A percentile compares a stretch with the other conserved stretches of the same genome.
phyloP scores from a whole-genome alignment of 2,113 vertebrate genomes.

The Myrmecophaga tridactyla region DNA sequence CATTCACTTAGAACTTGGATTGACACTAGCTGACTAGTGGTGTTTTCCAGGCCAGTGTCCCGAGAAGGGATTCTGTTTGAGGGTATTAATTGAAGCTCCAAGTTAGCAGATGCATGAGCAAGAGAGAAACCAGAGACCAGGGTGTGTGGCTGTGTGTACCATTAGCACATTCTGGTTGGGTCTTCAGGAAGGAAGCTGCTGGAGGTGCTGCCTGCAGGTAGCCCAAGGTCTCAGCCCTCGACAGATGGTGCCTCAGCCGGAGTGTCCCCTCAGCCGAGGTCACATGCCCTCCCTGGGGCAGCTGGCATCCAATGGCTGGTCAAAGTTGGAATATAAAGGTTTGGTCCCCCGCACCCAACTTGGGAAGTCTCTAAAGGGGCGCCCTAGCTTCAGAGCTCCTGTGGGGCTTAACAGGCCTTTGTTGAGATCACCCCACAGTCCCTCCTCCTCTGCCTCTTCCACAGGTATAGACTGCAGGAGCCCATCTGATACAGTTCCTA shows the following conservation, averaged over 20 bases:
- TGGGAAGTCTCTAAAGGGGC: not conserved
- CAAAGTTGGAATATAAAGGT: not conserved
- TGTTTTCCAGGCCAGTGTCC: not conserved
- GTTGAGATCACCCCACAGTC: not conserved
- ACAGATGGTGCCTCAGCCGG: not conserved
- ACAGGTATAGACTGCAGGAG: not conserved
- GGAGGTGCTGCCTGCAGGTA: not conserved
- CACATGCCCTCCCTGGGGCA: not conserved
- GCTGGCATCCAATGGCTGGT: not conserved
- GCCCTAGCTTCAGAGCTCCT: not conserved
- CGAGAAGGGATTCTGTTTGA: not conserved
- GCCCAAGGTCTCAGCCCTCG: too few relatives aligned
- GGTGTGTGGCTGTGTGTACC: not conserved
- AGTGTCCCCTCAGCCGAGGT: not conserved
- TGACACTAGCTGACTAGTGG: not conserved
- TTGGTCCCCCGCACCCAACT: not conserved
- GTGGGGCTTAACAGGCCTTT: rapidly evolving
- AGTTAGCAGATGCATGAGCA: not conserved
- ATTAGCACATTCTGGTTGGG: rapidly evolving
- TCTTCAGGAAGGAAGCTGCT: not conserved
- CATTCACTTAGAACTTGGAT: not conserved
- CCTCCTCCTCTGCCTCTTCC: not conserved
- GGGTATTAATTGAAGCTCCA: not conserved
- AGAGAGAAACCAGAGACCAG: not conserved
- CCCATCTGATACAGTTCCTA: not conserved